Conservation (phyloP, 2,888 invertebrate species). For the Willowsia nigromaculata region DNA sequence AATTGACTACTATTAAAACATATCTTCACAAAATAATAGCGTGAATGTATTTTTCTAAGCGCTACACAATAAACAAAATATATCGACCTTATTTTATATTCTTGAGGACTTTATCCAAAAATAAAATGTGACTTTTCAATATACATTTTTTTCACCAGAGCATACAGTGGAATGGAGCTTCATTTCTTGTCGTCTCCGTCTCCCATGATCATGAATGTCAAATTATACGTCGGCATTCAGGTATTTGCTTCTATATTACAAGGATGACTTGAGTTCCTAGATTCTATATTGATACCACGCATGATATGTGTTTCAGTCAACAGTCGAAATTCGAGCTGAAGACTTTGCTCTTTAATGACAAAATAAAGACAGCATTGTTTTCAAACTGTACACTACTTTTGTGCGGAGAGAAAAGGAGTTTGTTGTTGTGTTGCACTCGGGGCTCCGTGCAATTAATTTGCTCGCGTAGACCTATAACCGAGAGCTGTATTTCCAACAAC, state of each 20-base stretch:
- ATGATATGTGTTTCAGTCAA: background rate
- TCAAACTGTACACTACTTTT: background rate
- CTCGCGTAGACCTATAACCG: background rate
- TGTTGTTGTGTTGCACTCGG: background rate
- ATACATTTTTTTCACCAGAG: conserved; percentile 5
- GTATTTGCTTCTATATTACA: background rate
- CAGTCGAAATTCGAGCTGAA: background rate
- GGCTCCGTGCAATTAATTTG: conserved; percentile 59
- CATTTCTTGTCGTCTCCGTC: conserved; percentile 57
- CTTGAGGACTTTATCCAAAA: background rate
- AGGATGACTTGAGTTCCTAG: conserved; percentile 7
- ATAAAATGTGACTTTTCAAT: conserved; percentile 39
- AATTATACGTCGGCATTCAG: conserved; percentile 2
- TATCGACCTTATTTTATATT: background rate
- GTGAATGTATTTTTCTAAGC: too few relatives aligned
- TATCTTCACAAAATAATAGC: background rate
- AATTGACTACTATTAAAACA: conserved; percentile 56
- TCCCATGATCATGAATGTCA: background rate
- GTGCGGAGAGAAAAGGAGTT: background rate
- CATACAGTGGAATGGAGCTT: conserved; percentile 32
- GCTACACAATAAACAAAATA: background rate
- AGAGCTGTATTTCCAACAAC: background rate
- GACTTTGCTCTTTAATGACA: background rate
- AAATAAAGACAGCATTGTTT: conserved; percentile 21
- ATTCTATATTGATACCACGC: background rate